Base-by-base conservation (phyloP, 35 echinoderm and acorn worm species). In the Chiridota heheva region DNA sequence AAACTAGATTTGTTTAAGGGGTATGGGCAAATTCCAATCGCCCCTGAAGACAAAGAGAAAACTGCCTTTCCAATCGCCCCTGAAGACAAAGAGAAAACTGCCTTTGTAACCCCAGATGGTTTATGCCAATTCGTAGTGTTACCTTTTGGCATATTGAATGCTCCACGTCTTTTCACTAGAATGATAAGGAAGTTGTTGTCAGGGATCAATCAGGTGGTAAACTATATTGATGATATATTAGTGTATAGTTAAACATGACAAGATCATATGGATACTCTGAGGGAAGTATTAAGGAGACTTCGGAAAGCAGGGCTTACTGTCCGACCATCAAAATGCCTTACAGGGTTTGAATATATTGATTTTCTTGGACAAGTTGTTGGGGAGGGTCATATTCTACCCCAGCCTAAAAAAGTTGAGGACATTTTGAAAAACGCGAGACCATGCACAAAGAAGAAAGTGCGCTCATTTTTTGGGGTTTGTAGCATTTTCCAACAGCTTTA, bases 1-100 rank as follows among this genome's bases (percentile, higher is more conserved):
- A 87, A 87, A 40, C 22, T 87, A 5, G 84, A 87, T 78, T 47
- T 87, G 34, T 80, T n/a, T 24, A 87, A 87, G 70, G 84, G 84
- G 16, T 87, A 87, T 65, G 79, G 84, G 84, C 84, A 87, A 42
- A 58, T 86, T 76, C 82, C 68, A 6, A 37, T 86, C 3, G 22
- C 10, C 22, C 10, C 10, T 13, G 10, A 53, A 53, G 10, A 22
- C 22, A 53, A 53, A 53, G 10, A 53, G 48, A 13, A 53, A 13
- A 53, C 48, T 53, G n/a, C n/a, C n/a, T n/a, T n/a, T n/a, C n/a
- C n/a, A n/a, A n/a, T n/a, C n/a, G 45, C 26, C 12, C 18, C 7
- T 35, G 81, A 69, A 27, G 6, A 7, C 34, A 70, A 69, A 55
- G 34, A 36, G 22, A 48, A 44, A 12, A 71, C 81, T 20, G 53